Evolutionary conservation across 2,888 invertebrate species (phyloP).

Genomic region (Drosophila paramelanica): DNA sequence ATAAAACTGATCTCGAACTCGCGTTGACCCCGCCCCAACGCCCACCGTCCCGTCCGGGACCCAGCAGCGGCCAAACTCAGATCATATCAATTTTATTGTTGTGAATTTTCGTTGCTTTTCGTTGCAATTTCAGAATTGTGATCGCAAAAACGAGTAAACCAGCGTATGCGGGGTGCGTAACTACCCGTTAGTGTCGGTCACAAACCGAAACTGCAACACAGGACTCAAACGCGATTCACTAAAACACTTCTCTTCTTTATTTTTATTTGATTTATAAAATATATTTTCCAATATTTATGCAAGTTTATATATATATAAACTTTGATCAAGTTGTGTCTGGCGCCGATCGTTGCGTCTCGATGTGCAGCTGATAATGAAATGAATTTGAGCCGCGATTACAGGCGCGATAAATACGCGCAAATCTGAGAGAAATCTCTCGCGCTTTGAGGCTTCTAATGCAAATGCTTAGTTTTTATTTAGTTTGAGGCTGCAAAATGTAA

Average conservation of each 20-base stretch:
- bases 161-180: slow-evolving; percentile 20
- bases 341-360: slow-evolving; percentile 42
- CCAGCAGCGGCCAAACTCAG: no score
- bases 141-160: slow-evolving; percentile 85
- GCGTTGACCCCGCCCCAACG: slow-evolving; percentile 12
- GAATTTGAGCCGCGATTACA: slow-evolving; percentile 78
- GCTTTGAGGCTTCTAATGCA: slow-evolving; percentile 57
- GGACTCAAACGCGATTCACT: slow-evolving; percentile 16
- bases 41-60: no score
- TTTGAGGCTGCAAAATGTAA: slow-evolving; percentile 57
- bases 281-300: background rate
- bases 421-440: slow-evolving; percentile 40
- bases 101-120: slow-evolving; percentile 49
- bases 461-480: slow-evolving; percentile 38
- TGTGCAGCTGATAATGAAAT: slow-evolving; percentile 82
- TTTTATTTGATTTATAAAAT: background rate
- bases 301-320: background rate
- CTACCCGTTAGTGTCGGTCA: slow-evolving; percentile 86
- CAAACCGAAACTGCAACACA: slow-evolving; percentile 85
- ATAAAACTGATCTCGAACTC: slow-evolving; percentile 16
- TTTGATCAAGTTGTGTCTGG: slow-evolving; percentile 1
- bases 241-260: background rate
- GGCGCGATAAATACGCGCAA: slow-evolving; percentile 81
- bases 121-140: slow-evolving; percentile 85
- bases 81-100: no score